These are phyloP conservation scores for Hydrotaea diabolus DNA, from an alignment of 2,888 invertebrate species.

Conservation along the genomic window DNA sequence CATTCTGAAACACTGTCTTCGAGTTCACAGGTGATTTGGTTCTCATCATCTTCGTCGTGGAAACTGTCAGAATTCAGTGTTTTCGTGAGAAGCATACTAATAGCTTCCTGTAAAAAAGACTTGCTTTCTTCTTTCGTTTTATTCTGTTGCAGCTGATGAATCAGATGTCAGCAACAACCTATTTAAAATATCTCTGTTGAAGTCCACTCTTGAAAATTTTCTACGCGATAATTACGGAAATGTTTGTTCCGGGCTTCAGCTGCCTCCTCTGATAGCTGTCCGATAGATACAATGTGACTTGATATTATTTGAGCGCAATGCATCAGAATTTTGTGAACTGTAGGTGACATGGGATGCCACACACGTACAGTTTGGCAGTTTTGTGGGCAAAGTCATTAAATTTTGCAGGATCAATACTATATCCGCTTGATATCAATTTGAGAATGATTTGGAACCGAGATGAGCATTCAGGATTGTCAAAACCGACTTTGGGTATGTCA, in stretches of 20 bases:
- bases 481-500: constrained; percentile 18
- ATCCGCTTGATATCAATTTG: constrained; percentile 13
- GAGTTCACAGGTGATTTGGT: constrained; percentile 9
- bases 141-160: constrained; percentile 17
- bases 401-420: constrained; percentile 4
- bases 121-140: constrained; percentile 4
- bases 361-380: constrained; percentile 21
- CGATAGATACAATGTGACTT: no score
- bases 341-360: no score
- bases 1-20: neutral
- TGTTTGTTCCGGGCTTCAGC: constrained; percentile 1
- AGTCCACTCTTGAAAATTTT: constrained; percentile 17
- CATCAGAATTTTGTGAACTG: no score
- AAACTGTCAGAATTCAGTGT: constrained; percentile 15
- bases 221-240: neutral
- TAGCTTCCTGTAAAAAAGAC: constrained; percentile 3
- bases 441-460: constrained; percentile 30
- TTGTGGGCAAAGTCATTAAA: neutral
- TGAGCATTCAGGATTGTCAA: constrained; percentile 17
- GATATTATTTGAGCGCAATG: no score
- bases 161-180: constrained; percentile 1
- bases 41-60: constrained; percentile 9
- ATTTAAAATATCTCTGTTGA: constrained; percentile 34
- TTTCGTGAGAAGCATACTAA: neutral
- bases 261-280: no score